These are phyloP conservation scores for Alectoris magna DNA, from an alignment of 2,797 vertebrate genomes.

Conservation along the genomic window DNA sequence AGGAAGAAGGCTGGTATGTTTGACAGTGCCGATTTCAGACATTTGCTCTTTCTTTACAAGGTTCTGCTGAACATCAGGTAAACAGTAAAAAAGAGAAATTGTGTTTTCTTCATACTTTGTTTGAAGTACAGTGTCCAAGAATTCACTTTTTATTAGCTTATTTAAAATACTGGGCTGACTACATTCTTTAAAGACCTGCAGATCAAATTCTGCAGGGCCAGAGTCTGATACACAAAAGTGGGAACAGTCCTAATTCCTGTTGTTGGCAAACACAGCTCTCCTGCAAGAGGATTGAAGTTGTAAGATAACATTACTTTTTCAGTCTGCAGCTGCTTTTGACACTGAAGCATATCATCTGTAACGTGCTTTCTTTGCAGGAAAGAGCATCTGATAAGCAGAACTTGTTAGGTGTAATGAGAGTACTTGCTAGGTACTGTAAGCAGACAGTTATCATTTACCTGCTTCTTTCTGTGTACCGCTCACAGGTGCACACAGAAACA, in stretches of 20 bases:
- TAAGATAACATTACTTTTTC: constrained; percentile 19
- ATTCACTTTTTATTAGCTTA: neutral
- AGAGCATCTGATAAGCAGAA: constrained; percentile 24
- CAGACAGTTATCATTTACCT: neutral
- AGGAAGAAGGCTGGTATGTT: neutral
- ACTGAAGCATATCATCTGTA: neutral
- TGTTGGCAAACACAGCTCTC: neutral
- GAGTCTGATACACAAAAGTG: neutral
- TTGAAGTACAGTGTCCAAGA: neutral
- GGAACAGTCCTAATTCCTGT: neutral
- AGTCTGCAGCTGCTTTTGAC: constrained; percentile 16
- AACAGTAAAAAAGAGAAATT: rapidly evolving
- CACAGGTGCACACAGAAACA: neutral
- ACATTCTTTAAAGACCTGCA: neutral
- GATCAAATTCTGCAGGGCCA: neutral
- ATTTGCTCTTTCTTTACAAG: neutral
- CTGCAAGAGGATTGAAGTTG: constrained; percentile 10
- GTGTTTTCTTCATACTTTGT: neutral
- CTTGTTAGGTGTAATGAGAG: neutral
- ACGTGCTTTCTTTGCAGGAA: constrained; percentile 10
- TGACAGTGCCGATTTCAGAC: neutral
- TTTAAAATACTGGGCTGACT: neutral
- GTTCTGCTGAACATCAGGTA: neutral
- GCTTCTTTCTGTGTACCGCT: neutral
- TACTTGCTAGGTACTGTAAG: neutral